Evolutionary conservation across 2,113 vertebrate species (phyloP), one percentile per base, ranked within the genome.

Genomic region (Scophthalmus maximus): DNA sequence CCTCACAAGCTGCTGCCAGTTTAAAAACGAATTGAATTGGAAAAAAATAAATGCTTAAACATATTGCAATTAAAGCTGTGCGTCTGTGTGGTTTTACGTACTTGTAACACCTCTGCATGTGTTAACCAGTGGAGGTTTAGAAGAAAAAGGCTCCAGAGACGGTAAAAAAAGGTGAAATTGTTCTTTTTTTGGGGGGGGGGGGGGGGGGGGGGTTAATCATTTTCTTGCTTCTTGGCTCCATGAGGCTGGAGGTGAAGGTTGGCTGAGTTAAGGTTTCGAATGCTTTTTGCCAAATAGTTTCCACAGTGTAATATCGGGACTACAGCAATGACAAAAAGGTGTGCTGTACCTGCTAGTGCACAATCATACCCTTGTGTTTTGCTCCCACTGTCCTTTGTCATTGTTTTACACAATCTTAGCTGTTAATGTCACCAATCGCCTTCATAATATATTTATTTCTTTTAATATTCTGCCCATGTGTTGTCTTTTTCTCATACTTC

Each of bases 261-360:
- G 42, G 26, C 7, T n/a, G 23, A 30, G n/a, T n/a, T n/a, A n/a
- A n/a, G n/a, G n/a, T n/a, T n/a, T n/a, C n/a, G n/a, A n/a, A n/a
- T n/a, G 20, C 12, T 23, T 61, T 62, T 58, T 76, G 44, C 32
- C 26, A 93, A 92, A 60, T 27, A 87, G 81, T 81, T 91, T 89
- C 79, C 79, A 88, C 88, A 74, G 74, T 76, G 92, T 94, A 94
- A 93, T 83, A 91, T 52, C 6, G 36, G 46, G 34, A 8, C n/a
- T 46, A 25, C 46, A 65, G 29, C 14, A 9, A 49, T 4, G 12
- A 36, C 26, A 36, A 26, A 55, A 30, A 36, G n/a, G n/a, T n/a
- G n/a, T n/a, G n/a, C n/a, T n/a, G n/a, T n/a, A n/a, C n/a, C n/a
- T n/a, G n/a, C n/a, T n/a, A n/a, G n/a, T n/a, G n/a, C n/a, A n/a